phyloP scores from a whole-genome alignment of 2,888 invertebrate species.

The Andrena bucephala region DNA sequence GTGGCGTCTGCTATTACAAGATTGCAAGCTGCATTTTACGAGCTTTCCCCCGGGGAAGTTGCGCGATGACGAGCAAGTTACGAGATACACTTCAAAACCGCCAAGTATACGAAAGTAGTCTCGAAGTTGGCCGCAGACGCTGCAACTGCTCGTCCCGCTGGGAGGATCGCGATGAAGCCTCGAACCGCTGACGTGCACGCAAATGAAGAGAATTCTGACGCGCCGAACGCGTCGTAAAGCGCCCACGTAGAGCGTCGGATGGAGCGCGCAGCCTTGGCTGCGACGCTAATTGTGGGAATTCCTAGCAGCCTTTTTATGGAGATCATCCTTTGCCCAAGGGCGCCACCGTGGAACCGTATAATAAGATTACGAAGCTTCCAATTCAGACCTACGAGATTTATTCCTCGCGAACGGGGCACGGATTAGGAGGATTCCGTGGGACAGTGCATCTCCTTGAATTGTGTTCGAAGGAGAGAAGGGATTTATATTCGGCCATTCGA shows the following conservation, averaged over 20 bases:
- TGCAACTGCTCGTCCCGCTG: slow-evolving; percentile 3
- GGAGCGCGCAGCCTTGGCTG: slow-evolving; percentile 8
- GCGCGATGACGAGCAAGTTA: slow-evolving; percentile 29
- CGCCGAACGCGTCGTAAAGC: slow-evolving; percentile 26
- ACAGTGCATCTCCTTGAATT: background rate
- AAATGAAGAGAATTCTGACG: slow-evolving; percentile 32
- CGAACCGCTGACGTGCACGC: slow-evolving; percentile 33
- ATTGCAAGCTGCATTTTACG: slow-evolving; percentile 53
- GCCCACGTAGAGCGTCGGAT: slow-evolving; percentile 15
- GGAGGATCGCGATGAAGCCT: slow-evolving; percentile 28
- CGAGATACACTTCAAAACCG: slow-evolving; percentile 1
- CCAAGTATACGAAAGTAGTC: slow-evolving; percentile 7
- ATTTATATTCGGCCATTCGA: slow-evolving; percentile 32
- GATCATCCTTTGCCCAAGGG: background rate
- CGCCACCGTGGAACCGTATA: slow-evolving; percentile 13
- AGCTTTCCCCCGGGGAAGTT: slow-evolving; percentile 38
- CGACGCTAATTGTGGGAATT: slow-evolving; percentile 42
- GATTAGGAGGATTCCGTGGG: background rate
- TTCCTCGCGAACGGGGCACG: background rate
- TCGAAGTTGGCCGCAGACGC: slow-evolving; percentile 8
- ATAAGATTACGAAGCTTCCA: slow-evolving; percentile 24
- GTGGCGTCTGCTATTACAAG: slow-evolving; percentile 47
- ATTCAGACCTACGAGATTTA: slow-evolving; percentile 4
- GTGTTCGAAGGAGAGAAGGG: background rate
- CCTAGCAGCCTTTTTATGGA: slow-evolving; percentile 1